Conservation (phyloP, 2,113 vertebrate genomes). For the Heliornis fulica region DNA sequence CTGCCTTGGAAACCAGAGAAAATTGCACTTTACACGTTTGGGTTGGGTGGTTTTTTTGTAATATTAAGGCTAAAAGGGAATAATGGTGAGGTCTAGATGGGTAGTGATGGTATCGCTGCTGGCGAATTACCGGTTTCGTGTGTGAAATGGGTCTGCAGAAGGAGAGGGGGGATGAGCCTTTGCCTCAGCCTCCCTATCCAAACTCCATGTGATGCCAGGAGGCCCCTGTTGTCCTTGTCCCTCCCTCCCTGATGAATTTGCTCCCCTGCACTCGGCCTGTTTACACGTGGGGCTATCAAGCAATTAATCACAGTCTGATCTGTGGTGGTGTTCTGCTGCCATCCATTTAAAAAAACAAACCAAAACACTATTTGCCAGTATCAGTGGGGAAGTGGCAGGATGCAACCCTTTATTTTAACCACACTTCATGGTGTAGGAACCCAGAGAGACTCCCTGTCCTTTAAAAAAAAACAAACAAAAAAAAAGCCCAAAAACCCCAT, state of each 20-base stretch:
- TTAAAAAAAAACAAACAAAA: too few species aligned
- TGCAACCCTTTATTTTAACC: not conserved
- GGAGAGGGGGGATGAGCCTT: not conserved
- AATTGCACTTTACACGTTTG: not conserved
- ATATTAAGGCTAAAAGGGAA: not conserved
- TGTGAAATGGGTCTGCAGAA: not conserved
- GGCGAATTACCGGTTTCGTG: not conserved
- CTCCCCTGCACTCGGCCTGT: not conserved
- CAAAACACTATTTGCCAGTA: too few species aligned
- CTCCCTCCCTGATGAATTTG: not conserved
- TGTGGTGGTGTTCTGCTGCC: not conserved
- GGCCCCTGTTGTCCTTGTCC: not conserved
- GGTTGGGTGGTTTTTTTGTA: not conserved
- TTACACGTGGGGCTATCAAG: fast-evolving
- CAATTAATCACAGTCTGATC: not conserved
- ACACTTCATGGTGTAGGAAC: not conserved
- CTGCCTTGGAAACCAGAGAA: not conserved
- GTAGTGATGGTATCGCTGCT: not conserved
- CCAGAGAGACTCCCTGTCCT: not conserved
- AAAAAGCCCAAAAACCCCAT: too few species aligned
- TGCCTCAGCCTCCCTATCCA: not conserved
- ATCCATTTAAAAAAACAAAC: not conserved
- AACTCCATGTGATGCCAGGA: not conserved
- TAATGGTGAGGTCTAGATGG: not conserved
- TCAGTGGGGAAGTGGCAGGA: not conserved